Base-by-base conservation (phyloP, 2,797 vertebrate species). In the Scyliorhinus canicula region DNA sequence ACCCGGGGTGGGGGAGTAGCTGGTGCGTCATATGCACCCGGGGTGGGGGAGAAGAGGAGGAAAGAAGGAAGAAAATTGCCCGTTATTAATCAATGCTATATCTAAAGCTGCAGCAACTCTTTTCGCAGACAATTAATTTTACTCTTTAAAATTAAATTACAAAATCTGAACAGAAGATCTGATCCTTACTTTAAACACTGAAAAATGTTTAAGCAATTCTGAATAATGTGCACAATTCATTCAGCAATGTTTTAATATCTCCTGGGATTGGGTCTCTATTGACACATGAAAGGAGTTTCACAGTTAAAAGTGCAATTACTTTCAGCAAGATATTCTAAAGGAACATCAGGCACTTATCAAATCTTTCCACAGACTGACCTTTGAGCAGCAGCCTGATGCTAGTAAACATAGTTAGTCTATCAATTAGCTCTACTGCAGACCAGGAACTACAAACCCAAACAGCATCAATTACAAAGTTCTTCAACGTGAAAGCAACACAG, bases 401-500 rank as follows among this genome's bases (percentile, higher is more conserved):
- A 90, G 52, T 35, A 60, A 60, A 35, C 86, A 60, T 14, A 14
- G 14, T 52, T 55, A 90, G 35, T 90, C 57, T n/a, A 60, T 57
- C 52, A 90, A 82, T 26, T 60, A 57, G 86, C 31, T 60, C 4
- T 35, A 82, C 6, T 90, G 16, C 31, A 90, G 86, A 60, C 86
- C 26, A 12, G 55, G 86, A 90, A 60, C 86, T n/a, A 60, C 31
- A 14, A 90, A 60, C 85, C 86, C 31, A 60, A 90, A 90, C 57
- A 52, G 52, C 85, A 88, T 35, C 85, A 88, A 88, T 88, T 90
- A 90, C 86, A n/a, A 60, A 60, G 28, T 90, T 90, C 50, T 90
- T 90, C 19, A 60, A 31, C 55, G 7, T 90, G 52, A 60, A 82
- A 90, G 35, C 26, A 90, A 60, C 86, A 60, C 12, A 31, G 35